These are phyloP conservation scores for Pentamera pediparva DNA, from an alignment of 53 echinoderm and acorn worm species.

Conservation along the genomic window DNA sequence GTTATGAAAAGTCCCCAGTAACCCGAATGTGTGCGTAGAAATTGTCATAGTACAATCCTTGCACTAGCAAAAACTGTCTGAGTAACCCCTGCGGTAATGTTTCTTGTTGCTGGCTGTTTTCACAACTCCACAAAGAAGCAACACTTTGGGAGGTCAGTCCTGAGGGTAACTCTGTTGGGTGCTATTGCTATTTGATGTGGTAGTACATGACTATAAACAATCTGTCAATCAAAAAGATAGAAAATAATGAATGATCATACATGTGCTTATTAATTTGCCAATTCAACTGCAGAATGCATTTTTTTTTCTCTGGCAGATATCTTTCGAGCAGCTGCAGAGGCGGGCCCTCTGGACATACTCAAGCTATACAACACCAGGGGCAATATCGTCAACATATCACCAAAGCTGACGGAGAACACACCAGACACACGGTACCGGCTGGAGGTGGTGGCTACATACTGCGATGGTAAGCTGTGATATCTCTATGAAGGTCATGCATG, in stretches of 20 bases:
- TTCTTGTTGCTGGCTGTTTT: no score
- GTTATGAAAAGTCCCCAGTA: no score
- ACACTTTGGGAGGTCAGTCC: no score
- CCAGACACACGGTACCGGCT: constrained; percentile 74
- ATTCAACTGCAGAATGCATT: background rate
- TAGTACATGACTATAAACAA: no score
- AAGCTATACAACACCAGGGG: constrained; percentile 89
- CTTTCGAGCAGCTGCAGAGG: constrained; percentile 92
- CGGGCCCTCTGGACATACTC: constrained; percentile 92
- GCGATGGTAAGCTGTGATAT: constrained; percentile 66
- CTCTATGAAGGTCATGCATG: constrained; percentile 13
- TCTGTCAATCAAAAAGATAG: background rate
- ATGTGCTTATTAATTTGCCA: no score
- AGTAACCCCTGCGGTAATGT: no score
- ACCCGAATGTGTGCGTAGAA: no score
- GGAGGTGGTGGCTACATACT: constrained; percentile 87
- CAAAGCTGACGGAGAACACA: constrained; percentile 75
- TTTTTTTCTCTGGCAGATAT: constrained; percentile 55
- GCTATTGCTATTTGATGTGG: no score
- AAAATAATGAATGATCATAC: background rate
- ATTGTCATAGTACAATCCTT: no score
- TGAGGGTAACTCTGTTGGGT: no score
- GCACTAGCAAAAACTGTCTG: no score
- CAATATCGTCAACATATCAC: constrained; percentile 91
- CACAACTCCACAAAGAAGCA: no score